Evolutionary conservation across 1,140 invertebrate genomes (phyloP).

Genomic region (Luehdorfia chinensis): DNA sequence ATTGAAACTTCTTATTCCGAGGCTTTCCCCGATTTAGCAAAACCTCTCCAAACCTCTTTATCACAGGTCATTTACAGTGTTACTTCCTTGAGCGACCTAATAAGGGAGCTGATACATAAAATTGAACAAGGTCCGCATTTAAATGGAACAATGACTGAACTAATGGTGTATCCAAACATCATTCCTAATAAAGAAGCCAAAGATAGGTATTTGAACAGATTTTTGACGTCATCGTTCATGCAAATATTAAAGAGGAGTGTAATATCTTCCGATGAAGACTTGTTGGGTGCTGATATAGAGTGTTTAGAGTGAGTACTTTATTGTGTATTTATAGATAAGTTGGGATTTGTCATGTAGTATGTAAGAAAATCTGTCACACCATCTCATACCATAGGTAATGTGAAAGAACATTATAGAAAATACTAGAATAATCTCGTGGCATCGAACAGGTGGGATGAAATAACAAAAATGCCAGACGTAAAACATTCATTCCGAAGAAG

Average conservation of each 20-base stretch:
- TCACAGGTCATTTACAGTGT: conserved; percentile 80
- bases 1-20: conserved; percentile 76
- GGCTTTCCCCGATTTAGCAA: conserved; percentile 83
- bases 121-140: conserved; percentile 42
- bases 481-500: too few relatives aligned
- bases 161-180: conserved; percentile 70
- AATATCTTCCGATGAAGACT: conserved; percentile 29
- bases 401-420: too few relatives aligned
- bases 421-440: too few relatives aligned
- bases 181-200: conserved; percentile 66
- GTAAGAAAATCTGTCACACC: too few relatives aligned
- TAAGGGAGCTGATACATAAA: conserved; percentile 58
- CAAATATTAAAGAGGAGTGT: conserved; percentile 47
- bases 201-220: conserved; percentile 67
- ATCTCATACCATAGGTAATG: too few relatives aligned
- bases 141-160: conserved; percentile 33
- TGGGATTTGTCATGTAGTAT: too few relatives aligned
- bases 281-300: conserved; percentile 36
- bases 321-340: neutral
- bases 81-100: conserved; percentile 67
- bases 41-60: conserved; percentile 79
- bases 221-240: conserved; percentile 54
- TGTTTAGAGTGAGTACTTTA: conserved; percentile 55
- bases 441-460: too few relatives aligned
- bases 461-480: too few relatives aligned